Conservation (phyloP, 2,888 invertebrate species). For the Andricus curvator region DNA sequence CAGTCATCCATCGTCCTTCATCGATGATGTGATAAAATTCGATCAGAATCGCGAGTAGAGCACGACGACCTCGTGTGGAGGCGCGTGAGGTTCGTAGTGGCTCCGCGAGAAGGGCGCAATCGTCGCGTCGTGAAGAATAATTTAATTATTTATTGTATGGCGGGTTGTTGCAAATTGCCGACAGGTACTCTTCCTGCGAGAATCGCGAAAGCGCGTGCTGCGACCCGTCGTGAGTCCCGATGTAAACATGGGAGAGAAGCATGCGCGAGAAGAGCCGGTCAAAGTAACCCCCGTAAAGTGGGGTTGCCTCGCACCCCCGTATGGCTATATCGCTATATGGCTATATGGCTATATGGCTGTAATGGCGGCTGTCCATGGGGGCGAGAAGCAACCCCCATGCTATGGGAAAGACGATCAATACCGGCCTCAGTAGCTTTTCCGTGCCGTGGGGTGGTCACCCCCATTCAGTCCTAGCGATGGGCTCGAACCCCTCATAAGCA, state of each 20-base stretch:
- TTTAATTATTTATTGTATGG: slow-evolving; percentile 19
- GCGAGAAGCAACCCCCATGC: slow-evolving; percentile 48
- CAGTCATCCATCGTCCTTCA: neutral
- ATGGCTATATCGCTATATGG: slow-evolving; percentile 5
- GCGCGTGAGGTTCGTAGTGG: slow-evolving; percentile 8
- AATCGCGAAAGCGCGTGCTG: slow-evolving; percentile 33
- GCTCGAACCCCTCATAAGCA: slow-evolving; percentile 21
- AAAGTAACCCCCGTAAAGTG: slow-evolving; percentile 21
- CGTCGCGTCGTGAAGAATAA: slow-evolving; percentile 10
- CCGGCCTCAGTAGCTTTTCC: slow-evolving; percentile 52
- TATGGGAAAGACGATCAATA: slow-evolving; percentile 58
- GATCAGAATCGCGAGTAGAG: neutral
- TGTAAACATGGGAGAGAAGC: slow-evolving; percentile 62
- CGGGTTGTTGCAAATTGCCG: neutral
- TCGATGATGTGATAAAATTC: neutral
- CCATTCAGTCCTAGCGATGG: slow-evolving; percentile 15
- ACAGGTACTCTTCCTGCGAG: neutral
- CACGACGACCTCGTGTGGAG: slow-evolving; percentile 21
- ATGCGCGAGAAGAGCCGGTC: slow-evolving; percentile 55
- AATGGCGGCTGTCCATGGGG: slow-evolving; percentile 43
- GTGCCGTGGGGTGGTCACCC: slow-evolving; percentile 26
- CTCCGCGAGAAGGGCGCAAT: slow-evolving; percentile 43
- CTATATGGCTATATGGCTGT: slow-evolving; percentile 10
- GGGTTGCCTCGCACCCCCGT: slow-evolving; percentile 4
- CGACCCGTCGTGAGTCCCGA: slow-evolving; percentile 54